Base-by-base conservation (phyloP, 2,888 invertebrate genomes). In the Pterobdella sp. region DNA sequence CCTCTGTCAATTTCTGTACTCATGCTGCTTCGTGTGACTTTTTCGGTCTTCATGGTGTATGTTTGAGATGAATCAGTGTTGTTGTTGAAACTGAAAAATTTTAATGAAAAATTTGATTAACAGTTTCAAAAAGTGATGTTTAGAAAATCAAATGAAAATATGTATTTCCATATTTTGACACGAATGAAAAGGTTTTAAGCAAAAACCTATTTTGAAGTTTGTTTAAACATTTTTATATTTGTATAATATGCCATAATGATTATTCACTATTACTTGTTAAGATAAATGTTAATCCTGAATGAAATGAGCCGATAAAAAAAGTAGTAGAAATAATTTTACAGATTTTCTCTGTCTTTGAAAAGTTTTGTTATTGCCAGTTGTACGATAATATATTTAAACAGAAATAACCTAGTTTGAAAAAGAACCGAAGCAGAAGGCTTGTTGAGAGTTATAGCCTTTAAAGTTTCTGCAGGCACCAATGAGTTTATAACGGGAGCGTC, bases 21-120 rank as follows among this genome's bases (percentile, higher is more conserved):
- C 56, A 75, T 76, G 22, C 74, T 75, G 18, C 77, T 77, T 0
- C 75, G 65, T 1, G 79, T 79, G 18, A 73, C 75, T 70, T 79
- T 76, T 72, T 79, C 78, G 0, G 79, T 77, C 42, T 75, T 75
- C 72, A 79, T 76, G 22, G 77, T 77, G 76, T 79, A 79, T 31
- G 76, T 75, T 72, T 79, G 79, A 1, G 60, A 42, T 18, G 60
- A 68, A 0, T 73, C 65, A 14, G 79, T 79, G 71, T 75, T 77
- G 74, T 79, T 79, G 36, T 73, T 75, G 72, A 78, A 79, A 63
- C 71, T 71, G 71, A 7, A n/a, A 32, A n/a, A 18, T 18, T 18
- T 49, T 49, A 49, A n/a, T 18, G n/a, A 49, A 49, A 18, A 14
- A 49, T 18, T 49, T 18, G 52, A n/a, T n/a, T 49, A 49, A 49